Base-by-base conservation (phyloP, 1,140 invertebrate genomes). In the Habropoda laboriosa region DNA sequence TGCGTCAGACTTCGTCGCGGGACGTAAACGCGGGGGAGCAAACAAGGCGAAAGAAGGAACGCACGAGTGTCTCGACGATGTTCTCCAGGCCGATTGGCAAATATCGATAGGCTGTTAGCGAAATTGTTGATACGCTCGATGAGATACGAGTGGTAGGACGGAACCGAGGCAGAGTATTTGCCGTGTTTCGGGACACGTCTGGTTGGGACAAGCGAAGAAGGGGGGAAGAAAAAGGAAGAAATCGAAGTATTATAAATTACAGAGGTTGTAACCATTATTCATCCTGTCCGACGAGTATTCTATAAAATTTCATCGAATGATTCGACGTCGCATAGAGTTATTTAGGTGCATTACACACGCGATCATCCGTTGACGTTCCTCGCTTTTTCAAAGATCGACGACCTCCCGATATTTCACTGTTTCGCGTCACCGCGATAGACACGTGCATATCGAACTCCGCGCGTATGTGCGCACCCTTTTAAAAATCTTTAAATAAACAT, bases 41-140 rank as follows among this genome's bases (percentile, higher is more conserved):
- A 71, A 71, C 42, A 55, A 57, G 49, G 13, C 16, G 16, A 18
- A n/a, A 45, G 18, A 18, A 27, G 24, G n/a, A n/a, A n/a, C n/a
- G n/a, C n/a, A n/a, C 40, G 24, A 24, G 24, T 27, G 66, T 55
- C 35, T 40, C n/a, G n/a, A n/a, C 24, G 38, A 57, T 71, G 38
- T 45, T 57, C 38, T 45, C 38, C 55, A 30, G n/a, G 18, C 24
- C n/a, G 32, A 6, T 21, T 10, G 24, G 53, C 35, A 71, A 71
- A 71, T 45, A 42, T 71, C 27, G 51, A 57, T 71, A 42, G 38
- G 38, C 35, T 45, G 53, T 71, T 57, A 55, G 51, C 35, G 35
- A 40, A 24, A 51, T 30, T 70, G 42, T 53, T 18, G 49, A 42
- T 47, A 30, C 49, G 2, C 13, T 24, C 18, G 21, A 27, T 18